A percentile compares a stretch with the other conserved stretches of the same genome.
These are phyloP conservation scores for Masticophis lateralis DNA, from an alignment of 2,797 vertebrate species.

Conservation along the genomic window DNA sequence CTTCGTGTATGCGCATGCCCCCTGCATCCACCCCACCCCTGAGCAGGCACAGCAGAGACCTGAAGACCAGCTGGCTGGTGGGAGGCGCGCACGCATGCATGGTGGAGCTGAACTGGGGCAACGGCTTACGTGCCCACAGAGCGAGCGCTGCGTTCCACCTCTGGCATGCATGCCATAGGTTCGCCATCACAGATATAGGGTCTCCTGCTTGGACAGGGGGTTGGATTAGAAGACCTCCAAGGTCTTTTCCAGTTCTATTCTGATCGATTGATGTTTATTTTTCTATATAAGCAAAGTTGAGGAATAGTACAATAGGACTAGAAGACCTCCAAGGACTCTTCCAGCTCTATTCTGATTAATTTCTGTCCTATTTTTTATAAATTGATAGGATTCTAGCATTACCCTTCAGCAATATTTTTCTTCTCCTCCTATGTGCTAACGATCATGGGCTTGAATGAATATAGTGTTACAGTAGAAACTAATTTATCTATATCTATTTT, in stretches of 20 bases:
- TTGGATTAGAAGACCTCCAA: not conserved
- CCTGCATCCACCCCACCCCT: too few relatives aligned
- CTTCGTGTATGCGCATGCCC: too few relatives aligned
- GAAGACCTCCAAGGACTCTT: not conserved
- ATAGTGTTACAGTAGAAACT: not conserved
- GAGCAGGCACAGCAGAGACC: too few relatives aligned
- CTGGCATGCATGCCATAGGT: too few relatives aligned
- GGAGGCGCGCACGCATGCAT: too few relatives aligned
- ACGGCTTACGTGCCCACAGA: too few relatives aligned
- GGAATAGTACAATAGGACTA: not conserved
- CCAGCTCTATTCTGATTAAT: not conserved
- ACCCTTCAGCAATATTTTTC: not conserved
- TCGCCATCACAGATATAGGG: too few relatives aligned
- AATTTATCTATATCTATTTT: not conserved
- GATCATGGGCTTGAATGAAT: not conserved
- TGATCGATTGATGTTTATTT: not conserved
- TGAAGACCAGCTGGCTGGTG: too few relatives aligned
- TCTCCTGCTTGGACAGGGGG: not conserved
- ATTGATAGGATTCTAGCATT: not conserved
- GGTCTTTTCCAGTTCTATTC: not conserved
- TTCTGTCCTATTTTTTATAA: not conserved
- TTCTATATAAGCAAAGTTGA: not conserved
- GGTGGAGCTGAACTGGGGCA: too few relatives aligned
- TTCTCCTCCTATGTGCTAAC: not conserved
- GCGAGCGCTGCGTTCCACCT: too few relatives aligned